Evolutionary conservation across 2,797 vertebrate genomes (phyloP).

Genomic region (Ambastaia sidthimunki): DNA sequence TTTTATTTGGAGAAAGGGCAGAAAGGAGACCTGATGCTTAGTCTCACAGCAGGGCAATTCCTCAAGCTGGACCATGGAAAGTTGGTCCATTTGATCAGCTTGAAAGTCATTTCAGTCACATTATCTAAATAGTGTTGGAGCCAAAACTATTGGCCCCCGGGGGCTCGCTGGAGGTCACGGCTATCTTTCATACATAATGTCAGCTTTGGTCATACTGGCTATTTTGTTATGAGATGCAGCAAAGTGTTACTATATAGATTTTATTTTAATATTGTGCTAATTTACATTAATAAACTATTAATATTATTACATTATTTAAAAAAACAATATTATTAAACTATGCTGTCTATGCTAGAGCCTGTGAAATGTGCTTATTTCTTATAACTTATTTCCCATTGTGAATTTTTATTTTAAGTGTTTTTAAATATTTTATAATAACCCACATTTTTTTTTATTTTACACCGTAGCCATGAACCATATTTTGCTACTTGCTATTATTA

Average conservation of each 20-base stretch:
- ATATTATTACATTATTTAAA: no score
- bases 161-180: slow-evolving; percentile 16
- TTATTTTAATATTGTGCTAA: not conserved
- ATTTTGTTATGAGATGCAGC: not conserved
- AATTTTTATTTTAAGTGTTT: no score
- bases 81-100: slow-evolving; percentile 27
- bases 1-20: slow-evolving; percentile 75
- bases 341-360: no score
- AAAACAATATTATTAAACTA: no score
- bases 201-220: not conserved
- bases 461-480: no score
- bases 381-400: no score
- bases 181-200: not conserved
- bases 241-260: not conserved
- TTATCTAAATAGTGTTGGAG: not conserved
- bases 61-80: slow-evolving; percentile 53
- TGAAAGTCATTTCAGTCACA: slow-evolving; percentile 15
- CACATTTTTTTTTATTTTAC: no score
- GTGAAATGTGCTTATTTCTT: no score
- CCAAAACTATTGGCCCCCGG: slow-evolving; percentile 61
- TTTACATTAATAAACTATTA: no score
- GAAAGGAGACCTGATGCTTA: slow-evolving; percentile 63
- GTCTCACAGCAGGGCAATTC: slow-evolving; percentile 70
- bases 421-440: no score
- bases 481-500: no score